A percentile compares a stretch with the other conserved stretches of the same genome.
phyloP scores from a whole-genome alignment of 2,797 vertebrate species.

The Poecilia gillii region DNA sequence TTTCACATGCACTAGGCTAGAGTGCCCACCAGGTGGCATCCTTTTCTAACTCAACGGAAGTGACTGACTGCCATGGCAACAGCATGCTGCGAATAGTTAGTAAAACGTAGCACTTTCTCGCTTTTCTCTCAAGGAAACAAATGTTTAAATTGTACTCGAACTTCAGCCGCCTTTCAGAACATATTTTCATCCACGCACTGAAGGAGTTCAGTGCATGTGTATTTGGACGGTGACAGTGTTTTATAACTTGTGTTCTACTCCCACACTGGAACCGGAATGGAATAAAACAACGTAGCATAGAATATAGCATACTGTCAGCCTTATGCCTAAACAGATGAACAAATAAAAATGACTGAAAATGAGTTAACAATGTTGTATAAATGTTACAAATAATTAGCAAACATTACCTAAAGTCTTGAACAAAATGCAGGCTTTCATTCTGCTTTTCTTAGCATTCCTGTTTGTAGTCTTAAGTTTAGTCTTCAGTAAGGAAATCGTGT shows the following conservation, averaged over 20 bases:
- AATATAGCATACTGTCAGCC: not conserved
- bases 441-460: not conserved
- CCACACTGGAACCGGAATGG: not conserved
- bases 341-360: not conserved
- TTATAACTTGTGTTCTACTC: not conserved
- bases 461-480: not conserved
- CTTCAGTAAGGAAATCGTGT: not conserved
- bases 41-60: slow-evolving; percentile 39
- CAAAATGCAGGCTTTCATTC: not conserved
- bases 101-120: not conserved
- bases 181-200: not conserved
- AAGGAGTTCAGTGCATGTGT: not conserved
- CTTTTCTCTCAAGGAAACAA: not conserved
- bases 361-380: not conserved
- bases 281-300: not conserved
- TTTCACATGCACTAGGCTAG: slow-evolving; percentile 69
- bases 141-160: not conserved
- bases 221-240: not conserved
- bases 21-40: slow-evolving; percentile 88
- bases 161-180: not conserved
- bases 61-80: not conserved
- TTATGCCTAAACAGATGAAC: not conserved
- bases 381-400: not conserved
- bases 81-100: not conserved
- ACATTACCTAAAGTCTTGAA: not conserved